These are phyloP conservation scores for Prosapia bicincta DNA, from an alignment of 2,888 invertebrate species.

Conservation along the genomic window DNA sequence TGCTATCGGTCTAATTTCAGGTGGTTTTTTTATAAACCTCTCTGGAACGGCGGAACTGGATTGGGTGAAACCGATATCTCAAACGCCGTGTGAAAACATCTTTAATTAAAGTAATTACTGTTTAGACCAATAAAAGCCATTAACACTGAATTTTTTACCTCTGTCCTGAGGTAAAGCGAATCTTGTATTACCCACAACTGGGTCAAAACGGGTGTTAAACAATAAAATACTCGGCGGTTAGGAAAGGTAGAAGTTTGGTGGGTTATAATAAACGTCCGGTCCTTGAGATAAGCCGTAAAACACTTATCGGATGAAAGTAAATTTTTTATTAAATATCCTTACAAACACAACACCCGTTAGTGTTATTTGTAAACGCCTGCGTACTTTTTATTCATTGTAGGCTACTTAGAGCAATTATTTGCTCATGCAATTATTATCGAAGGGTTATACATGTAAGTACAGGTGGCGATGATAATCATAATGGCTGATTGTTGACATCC, in stretches of 20 bases:
- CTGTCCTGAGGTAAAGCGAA: background rate
- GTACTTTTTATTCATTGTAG: too few relatives aligned
- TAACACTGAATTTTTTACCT: background rate
- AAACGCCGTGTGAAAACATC: background rate
- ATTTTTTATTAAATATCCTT: too few relatives aligned
- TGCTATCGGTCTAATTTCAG: background rate
- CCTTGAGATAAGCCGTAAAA: too few relatives aligned
- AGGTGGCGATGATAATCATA: too few relatives aligned
- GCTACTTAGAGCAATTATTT: too few relatives aligned
- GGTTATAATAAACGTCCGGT: too few relatives aligned
- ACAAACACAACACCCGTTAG: too few relatives aligned
- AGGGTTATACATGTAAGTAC: too few relatives aligned
- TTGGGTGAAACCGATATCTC: background rate
- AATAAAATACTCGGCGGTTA: background rate
- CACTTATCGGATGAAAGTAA: too few relatives aligned
- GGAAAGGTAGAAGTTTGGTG: background rate
- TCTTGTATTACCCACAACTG: background rate
- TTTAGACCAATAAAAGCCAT: background rate
- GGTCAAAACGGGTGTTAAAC: background rate
- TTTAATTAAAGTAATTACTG: background rate
- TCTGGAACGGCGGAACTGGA: background rate
- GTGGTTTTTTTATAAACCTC: background rate
- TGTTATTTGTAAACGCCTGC: too few relatives aligned
- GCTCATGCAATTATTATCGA: too few relatives aligned
- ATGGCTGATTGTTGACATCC: too few relatives aligned